Evolutionary conservation across 2,888 invertebrate species (phyloP).

Genomic region (Plusia festucae): DNA sequence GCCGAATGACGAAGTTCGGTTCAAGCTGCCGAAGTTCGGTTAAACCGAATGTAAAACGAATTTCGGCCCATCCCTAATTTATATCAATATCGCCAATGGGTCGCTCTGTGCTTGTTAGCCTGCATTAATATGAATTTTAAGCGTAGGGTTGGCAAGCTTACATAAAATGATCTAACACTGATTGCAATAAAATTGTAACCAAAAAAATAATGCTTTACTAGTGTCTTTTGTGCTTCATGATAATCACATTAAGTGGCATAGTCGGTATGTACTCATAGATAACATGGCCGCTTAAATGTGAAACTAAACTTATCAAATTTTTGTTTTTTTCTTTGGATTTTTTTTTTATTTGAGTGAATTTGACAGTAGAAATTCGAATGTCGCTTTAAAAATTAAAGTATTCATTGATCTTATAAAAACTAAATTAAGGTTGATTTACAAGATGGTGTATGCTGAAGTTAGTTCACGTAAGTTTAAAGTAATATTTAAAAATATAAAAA

Average conservation of each 20-base stretch:
- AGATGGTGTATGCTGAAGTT: no score
- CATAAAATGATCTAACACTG: fast-evolving
- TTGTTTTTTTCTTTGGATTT: no score
- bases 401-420: neutral
- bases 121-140: constrained; percentile 85
- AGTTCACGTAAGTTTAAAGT: no score
- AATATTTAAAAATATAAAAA: no score
- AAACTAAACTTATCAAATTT: no score
- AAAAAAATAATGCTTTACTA: neutral
- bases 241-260: neutral
- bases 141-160: constrained; percentile 72
- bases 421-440: constrained; percentile 7
- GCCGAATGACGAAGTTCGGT: no score
- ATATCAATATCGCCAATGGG: constrained; percentile 88
- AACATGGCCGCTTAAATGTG: neutral
- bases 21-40: no score
- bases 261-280: neutral
- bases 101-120: constrained; percentile 82
- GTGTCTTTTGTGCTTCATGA: neutral
- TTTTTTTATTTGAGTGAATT: no score
- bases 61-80: no score
- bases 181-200: neutral
- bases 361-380: constrained; percentile 50
- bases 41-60: no score
- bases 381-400: no score